Conservation (phyloP, 2,113 vertebrate species). For the Campylorhamphus procurvoides region DNA sequence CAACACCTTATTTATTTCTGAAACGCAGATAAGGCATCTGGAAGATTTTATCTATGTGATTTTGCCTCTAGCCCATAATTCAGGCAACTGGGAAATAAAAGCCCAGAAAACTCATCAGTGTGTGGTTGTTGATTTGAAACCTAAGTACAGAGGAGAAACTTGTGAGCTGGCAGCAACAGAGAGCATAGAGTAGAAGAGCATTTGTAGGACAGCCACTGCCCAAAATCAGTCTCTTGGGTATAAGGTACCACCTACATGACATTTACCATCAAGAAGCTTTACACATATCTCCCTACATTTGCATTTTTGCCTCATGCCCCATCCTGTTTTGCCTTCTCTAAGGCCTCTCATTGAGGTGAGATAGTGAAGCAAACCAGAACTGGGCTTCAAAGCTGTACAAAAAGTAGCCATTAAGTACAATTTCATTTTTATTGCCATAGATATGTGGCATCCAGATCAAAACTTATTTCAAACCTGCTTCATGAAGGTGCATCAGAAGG, state of each 20-base stretch:
- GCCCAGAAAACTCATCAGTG: background rate
- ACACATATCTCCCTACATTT: rapidly evolving
- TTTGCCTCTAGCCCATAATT: background rate
- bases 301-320: background rate
- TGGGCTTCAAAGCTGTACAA: background rate
- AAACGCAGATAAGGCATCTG: background rate
- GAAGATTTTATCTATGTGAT: slow-evolving; percentile 7
- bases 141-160: background rate
- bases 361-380: rapidly evolving
- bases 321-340: background rate
- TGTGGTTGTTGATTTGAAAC: background rate
- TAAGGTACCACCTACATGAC: rapidly evolving
- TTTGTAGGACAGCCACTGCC: background rate
- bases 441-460: background rate
- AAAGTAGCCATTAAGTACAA: background rate
- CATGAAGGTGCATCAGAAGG: background rate
- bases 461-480: background rate
- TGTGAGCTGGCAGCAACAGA: background rate
- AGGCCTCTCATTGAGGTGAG: background rate
- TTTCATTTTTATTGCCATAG: background rate
- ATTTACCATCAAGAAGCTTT: background rate
- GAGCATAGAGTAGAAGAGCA: background rate
- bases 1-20: background rate
- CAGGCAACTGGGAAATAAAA: background rate
- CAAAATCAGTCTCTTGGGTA: background rate